Evolutionary conservation across 1,140 invertebrate genomes (phyloP), one percentile per base, ranked within the genome.

Genomic region (Apolygus lucorum): DNA sequence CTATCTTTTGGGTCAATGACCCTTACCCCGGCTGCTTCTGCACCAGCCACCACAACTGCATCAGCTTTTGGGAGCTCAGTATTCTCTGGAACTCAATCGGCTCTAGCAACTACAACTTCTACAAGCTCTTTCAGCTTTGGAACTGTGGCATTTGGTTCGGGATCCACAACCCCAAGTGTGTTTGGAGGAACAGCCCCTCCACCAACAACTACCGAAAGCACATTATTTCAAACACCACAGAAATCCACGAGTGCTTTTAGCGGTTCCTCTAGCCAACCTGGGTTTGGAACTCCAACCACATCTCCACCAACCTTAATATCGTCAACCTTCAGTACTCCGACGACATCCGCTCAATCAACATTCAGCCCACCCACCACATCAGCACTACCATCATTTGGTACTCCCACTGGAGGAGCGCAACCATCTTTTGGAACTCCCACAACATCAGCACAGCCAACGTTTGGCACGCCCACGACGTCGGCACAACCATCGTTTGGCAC

Each of bases 391-490:
- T n/a, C n/a, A n/a, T n/a, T n/a, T n/a, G n/a, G n/a, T n/a, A n/a
- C n/a, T n/a, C n/a, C n/a, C n/a, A n/a, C n/a, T n/a, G n/a, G n/a
- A n/a, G n/a, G n/a, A n/a, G n/a, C n/a, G n/a, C n/a, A 21, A 68
- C 73, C n/a, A 52, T 62, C 68, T 64, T 70, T 70, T 67, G 71
- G 71, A n/a, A 28, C 66, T 28, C 13, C 62, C 25, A 66, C 64
- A 27, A 52, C 69, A 0, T 52, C 69, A 25, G 13, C 42, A 59
- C 54, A 59, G 26, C 25, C 64, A 8, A 21, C 21, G 65, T 49
- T 42, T 26, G 28, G 28, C 13, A 17, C 17, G 21, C 28, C 69
- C 0, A 29, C 66, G 34, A 52, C 63, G 2, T 17, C 71, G n/a
- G n/a, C n/a, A n/a, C n/a, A n/a, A n/a, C n/a, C n/a, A n/a, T n/a